Evolutionary conservation across 2,113 vertebrate genomes (phyloP).

Genomic region (Misgurnus mizolepis): DNA sequence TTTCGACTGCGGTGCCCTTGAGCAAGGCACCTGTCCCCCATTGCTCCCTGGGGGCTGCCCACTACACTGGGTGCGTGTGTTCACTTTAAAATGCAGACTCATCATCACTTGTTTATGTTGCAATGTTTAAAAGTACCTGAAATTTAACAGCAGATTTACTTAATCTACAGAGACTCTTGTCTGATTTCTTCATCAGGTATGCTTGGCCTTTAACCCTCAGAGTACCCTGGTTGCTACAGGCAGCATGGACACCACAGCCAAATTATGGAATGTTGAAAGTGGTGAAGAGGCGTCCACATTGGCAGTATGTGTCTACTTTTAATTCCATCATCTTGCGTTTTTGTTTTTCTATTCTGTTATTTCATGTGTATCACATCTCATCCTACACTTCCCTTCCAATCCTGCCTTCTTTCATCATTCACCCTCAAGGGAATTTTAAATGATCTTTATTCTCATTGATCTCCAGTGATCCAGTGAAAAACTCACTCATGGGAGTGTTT

Average conservation of each 20-base stretch:
- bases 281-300: slow-evolving; percentile 84
- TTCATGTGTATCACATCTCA: not conserved
- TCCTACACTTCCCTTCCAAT: not conserved
- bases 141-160: too few relatives aligned
- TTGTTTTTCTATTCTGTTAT: not conserved
- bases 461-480: slow-evolving; percentile 13
- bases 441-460: slow-evolving; percentile 8
- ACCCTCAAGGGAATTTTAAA: not conserved
- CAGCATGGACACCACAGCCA: slow-evolving; percentile 90
- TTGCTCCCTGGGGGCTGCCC: too few relatives aligned
- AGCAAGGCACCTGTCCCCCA: too few relatives aligned
- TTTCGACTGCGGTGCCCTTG: too few relatives aligned
- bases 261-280: slow-evolving; percentile 87
- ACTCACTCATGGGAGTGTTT: slow-evolving; percentile 9
- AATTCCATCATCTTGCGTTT: not conserved
- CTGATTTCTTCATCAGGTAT: slow-evolving; percentile 77
- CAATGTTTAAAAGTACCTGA: too few relatives aligned
- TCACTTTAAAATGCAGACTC: too few relatives aligned
- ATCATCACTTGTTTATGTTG: too few relatives aligned
- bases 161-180: not conserved
- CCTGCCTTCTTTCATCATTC: not conserved
- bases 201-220: slow-evolving; percentile 92
- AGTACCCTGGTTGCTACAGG: slow-evolving; percentile 92
- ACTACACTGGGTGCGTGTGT: too few relatives aligned
- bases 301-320: slow-evolving; percentile 70